A percentile compares a stretch with the other conserved stretches of the same genome.
Conservation (phyloP, 2,113 vertebrate species). For the Gopherus evgoodei region DNA sequence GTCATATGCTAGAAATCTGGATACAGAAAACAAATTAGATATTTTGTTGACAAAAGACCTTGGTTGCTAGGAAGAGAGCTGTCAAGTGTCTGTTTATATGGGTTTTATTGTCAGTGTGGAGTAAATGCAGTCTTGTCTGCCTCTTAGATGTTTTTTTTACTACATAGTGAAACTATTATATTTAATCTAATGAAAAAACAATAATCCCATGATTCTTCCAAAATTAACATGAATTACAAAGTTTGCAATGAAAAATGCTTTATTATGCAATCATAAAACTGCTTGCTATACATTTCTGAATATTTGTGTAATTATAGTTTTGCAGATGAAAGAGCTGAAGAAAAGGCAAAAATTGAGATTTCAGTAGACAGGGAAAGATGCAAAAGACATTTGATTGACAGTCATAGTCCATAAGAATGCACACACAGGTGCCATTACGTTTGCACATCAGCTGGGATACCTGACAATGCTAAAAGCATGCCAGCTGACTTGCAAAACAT, state of each 20-base stretch:
- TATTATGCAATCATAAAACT: neutral
- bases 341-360: neutral
- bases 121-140: conserved; percentile 26
- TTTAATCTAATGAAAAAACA: conserved; percentile 19
- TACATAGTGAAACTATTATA: conserved; percentile 41
- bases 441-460: neutral
- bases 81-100: conserved; percentile 45
- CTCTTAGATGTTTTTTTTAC: conserved; percentile 39
- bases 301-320: conserved; percentile 12
- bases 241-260: neutral
- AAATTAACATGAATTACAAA: neutral
- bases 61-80: conserved; percentile 76
- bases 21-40: neutral
- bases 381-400: neutral
- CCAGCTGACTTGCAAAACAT: neutral
- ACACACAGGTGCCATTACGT: neutral
- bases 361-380: neutral
- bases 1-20: neutral
- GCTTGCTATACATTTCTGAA: neutral
- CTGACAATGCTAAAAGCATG: rapidly evolving
- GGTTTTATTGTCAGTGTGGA: conserved; percentile 29
- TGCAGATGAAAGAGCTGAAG: neutral
- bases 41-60: conserved; percentile 59
- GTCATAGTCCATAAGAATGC: neutral
- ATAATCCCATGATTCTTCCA: conserved; percentile 24